Evolutionary conservation across 2,113 vertebrate species (phyloP).

Genomic region (Labrus mixtus): DNA sequence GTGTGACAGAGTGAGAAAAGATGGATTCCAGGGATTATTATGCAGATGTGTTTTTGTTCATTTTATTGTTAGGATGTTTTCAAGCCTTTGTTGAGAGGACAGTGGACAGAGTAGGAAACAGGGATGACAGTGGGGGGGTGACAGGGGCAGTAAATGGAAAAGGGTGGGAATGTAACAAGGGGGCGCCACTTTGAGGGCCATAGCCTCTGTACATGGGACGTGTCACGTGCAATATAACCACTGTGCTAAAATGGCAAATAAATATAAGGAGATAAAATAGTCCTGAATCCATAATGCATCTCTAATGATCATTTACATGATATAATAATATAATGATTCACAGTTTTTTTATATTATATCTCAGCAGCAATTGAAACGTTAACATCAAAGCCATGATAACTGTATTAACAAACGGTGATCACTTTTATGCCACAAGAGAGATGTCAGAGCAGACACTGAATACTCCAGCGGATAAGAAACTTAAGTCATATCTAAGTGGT

Average conservation of each 20-base stretch:
- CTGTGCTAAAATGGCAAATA: background rate
- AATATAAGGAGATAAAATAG: slow-evolving; percentile 7
- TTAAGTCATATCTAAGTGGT: slow-evolving; percentile 15
- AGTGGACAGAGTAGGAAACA: no score
- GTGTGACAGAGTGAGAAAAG: background rate
- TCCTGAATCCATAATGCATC: slow-evolving; percentile 9
- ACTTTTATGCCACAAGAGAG: background rate
- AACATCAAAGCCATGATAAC: slow-evolving; percentile 13
- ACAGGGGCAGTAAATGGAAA: no score
- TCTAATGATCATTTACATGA: background rate
- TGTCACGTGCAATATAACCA: no score
- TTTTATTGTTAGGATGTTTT: no score
- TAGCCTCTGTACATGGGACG: no score
- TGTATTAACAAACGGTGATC: slow-evolving; percentile 23
- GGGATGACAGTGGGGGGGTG: no score
- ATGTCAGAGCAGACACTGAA: slow-evolving; percentile 10
- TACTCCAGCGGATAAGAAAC: slow-evolving; percentile 36
- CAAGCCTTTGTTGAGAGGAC: no score
- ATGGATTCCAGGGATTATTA: slow-evolving; percentile 6
- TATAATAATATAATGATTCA: background rate
- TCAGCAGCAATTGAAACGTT: slow-evolving; percentile 2
- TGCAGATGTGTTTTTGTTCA: background rate
- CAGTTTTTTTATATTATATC: background rate
- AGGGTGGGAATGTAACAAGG: no score
- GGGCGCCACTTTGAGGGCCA: no score